A percentile compares a stretch with the other conserved stretches of the same genome.
Evolutionary conservation across 2,888 invertebrate species (phyloP).

Genomic region (Neoitamus cyanurus): DNA sequence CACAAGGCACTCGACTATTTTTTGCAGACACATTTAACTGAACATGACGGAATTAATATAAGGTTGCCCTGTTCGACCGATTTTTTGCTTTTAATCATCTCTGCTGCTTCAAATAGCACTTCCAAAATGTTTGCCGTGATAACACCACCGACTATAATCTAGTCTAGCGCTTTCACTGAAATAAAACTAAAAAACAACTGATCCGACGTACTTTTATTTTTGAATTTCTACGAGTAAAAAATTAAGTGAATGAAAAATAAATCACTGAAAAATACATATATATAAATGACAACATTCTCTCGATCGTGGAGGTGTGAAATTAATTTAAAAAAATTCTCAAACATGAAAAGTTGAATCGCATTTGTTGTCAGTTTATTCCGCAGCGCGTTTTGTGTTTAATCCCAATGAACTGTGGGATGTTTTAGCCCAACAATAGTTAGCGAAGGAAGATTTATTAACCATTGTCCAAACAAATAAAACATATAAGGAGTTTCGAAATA

Average conservation of each 20-base stretch:
- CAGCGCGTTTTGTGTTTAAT: neutral
- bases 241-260: constrained; percentile 15
- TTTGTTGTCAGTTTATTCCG: neutral
- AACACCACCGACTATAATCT: neutral
- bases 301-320: neutral
- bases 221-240: neutral
- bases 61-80: neutral
- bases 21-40: neutral
- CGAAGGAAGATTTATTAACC: neutral
- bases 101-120: neutral
- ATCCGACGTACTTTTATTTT: constrained; percentile 1
- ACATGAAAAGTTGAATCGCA: neutral
- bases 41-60: neutral
- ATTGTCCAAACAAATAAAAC: neutral
- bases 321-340: constrained; percentile 20
- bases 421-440: neutral
- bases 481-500: too few species aligned
- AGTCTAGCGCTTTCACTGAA: neutral
- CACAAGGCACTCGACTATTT: neutral
- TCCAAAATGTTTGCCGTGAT: neutral
- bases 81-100: neutral
- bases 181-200: neutral
- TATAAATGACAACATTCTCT: neutral
- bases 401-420: neutral
- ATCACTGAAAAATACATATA: neutral